Base-by-base conservation (phyloP, 64 coral and sea anemone species). In the Hydrozoanthus tunicans region DNA sequence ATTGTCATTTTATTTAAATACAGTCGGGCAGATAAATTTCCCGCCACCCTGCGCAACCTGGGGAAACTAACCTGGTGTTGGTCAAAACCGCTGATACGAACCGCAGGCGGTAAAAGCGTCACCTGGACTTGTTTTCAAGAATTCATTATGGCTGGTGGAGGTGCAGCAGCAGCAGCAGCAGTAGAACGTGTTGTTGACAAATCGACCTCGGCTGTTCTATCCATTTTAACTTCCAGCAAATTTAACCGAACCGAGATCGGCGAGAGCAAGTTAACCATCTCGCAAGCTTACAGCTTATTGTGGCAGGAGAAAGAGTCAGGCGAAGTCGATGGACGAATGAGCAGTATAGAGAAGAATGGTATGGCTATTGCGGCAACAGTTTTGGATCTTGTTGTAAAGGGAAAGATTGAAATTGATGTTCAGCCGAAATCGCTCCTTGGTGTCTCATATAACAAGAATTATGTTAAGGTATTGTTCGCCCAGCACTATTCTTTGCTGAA, bases 231-330 rank as follows among this genome's bases (percentile, higher is more conserved):
- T 0, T 73, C 83, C 9, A 86, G 55, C 73, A 58, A 59, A 12
- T 86, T 86, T 56, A 73, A 86, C 10, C 24, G 67, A 26, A 54
- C 54, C 17, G 68, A 86, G 67, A 86, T 86, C 12, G 73, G 11
- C 2, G 68, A 74, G 59, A 73, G 56, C n/a, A 86, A 73, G 43
- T 13, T 86, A 9, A 86, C 32, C 13, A 66, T 86, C n/a, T 86
- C 83, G 3, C 83, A 86, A 14, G 83, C 83, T 13, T 86, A 86
- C 68, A 86, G 83, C 17, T 54, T 86, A 6, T 59, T 86, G 68
- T 86, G 83, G 83, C 83, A 86, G 83, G 83, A 86, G 20, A 86
- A 86, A 73, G 83, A 86, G 54, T 59, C 83, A 3, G 83, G 83
- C 2, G 83, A 86, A 51, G 83, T 86, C n/a, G 43, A n/a, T 7